These are phyloP conservation scores for Acanthisitta chloris DNA, from an alignment of 2,113 vertebrate genomes.

Conservation along the genomic window DNA sequence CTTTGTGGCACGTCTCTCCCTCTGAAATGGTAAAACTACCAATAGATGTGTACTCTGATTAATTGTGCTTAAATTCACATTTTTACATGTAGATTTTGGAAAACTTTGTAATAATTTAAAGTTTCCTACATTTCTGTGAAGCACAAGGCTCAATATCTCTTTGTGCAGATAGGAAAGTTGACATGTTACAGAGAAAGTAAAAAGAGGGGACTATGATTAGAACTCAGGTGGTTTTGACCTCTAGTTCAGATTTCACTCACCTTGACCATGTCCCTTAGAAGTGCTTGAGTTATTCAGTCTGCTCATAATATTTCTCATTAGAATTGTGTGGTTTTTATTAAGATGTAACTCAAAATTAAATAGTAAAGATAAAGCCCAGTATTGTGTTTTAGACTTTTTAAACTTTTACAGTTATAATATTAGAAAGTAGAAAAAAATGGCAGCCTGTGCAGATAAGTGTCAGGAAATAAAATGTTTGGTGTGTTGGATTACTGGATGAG, in stretches of 20 bases:
- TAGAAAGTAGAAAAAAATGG: background rate
- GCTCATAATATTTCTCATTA: background rate
- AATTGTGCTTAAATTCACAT: background rate
- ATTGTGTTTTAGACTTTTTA: background rate
- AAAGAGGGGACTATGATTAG: background rate
- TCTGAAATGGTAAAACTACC: constrained; percentile 81
- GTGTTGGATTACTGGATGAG: background rate
- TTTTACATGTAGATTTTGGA: background rate
- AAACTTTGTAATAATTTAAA: background rate
- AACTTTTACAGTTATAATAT: background rate
- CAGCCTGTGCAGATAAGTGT: background rate
- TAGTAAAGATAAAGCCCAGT: background rate
- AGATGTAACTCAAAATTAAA: background rate
- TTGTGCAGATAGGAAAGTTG: background rate
- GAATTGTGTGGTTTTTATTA: background rate
- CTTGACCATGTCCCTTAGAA: background rate
- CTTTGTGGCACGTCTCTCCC: constrained; percentile 91
- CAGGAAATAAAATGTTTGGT: background rate
- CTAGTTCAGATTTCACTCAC: background rate
- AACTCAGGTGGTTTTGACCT: background rate
- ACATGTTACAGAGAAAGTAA: background rate
- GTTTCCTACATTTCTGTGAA: background rate
- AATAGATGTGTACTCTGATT: background rate
- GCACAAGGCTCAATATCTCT: background rate
- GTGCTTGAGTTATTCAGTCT: background rate